phyloP scores from a whole-genome alignment of 1,140 invertebrate species.

The Chlorops oryzae region DNA sequence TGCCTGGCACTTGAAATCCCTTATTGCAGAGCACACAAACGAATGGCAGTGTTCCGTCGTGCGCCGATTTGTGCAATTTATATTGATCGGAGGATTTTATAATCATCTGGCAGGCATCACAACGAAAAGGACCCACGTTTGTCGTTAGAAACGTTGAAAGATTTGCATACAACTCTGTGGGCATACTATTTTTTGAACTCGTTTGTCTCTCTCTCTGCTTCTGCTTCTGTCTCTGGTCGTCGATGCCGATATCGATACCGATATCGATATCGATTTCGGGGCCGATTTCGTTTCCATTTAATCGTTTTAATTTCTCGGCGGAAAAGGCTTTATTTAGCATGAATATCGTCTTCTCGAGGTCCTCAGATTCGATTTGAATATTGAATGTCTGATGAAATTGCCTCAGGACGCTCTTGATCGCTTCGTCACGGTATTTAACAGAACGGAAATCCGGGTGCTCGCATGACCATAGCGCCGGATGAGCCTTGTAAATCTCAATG shows the following conservation, averaged over 20 bases:
- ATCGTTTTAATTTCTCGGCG: conserved; percentile 29
- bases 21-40: conserved; percentile 41
- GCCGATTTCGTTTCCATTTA: conserved; percentile 13
- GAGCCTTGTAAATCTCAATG: conserved; percentile 38
- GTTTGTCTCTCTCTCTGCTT: too few species aligned
- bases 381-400: conserved; percentile 30
- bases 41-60: conserved; percentile 37
- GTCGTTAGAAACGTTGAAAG: conserved; percentile 31
- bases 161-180: conserved; percentile 30
- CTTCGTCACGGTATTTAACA: conserved; percentile 35
- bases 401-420: conserved; percentile 33
- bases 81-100: conserved; percentile 42
- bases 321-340: conserved; percentile 36
- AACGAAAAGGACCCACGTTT: conserved; percentile 38
- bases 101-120: conserved; percentile 28
- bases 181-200: too few species aligned
- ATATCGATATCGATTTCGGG: not conserved
- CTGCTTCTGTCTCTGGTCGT: conserved; percentile 7
- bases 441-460: conserved; percentile 41
- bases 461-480: conserved; percentile 36
- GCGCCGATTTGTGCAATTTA: conserved; percentile 33
- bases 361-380: conserved; percentile 13
- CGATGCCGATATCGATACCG: too few species aligned
- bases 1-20: conserved; percentile 42
- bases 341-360: conserved; percentile 38